phyloP scores from a whole-genome alignment of 2,113 vertebrate species.

The Nanorana parkeri region DNA sequence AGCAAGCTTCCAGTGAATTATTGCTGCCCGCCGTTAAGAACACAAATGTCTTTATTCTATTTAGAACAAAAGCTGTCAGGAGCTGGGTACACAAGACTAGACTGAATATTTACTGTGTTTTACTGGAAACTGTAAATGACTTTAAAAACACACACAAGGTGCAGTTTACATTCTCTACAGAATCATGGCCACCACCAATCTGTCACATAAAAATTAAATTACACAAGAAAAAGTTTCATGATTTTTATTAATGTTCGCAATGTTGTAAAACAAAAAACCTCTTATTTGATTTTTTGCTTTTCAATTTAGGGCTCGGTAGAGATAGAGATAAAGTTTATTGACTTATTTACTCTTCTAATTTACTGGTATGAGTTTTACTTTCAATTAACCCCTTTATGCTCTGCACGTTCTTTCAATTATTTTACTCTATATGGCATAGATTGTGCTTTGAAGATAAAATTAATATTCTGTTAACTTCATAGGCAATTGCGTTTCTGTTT shows the following conservation, averaged over 20 bases:
- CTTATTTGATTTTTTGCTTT: background rate
- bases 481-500: conserved; percentile 5
- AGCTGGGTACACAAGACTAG: background rate
- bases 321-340: background rate
- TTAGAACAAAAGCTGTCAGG: conserved; percentile 16
- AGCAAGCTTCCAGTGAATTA: conserved; percentile 7
- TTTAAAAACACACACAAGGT: background rate
- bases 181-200: background rate
- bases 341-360: background rate
- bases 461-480: conserved; percentile 28
- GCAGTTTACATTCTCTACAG: background rate
- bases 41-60: conserved; percentile 22
- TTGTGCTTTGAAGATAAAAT: background rate
- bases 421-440: background rate
- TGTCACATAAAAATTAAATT: background rate
- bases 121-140: conserved; percentile 9
- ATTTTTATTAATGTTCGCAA: background rate
- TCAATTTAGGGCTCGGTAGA: background rate
- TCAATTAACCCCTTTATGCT: background rate
- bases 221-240: background rate
- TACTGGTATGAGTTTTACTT: background rate
- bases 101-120: conserved; percentile 14
- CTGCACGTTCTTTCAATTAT: background rate
- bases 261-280: background rate
- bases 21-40: conserved; percentile 13